Percentiles rank a stretch among this genome's conserved stretches.
These are phyloP conservation scores for Orthonevra nobilis DNA, from an alignment of 2,888 invertebrate species.

Conservation along the genomic window DNA sequence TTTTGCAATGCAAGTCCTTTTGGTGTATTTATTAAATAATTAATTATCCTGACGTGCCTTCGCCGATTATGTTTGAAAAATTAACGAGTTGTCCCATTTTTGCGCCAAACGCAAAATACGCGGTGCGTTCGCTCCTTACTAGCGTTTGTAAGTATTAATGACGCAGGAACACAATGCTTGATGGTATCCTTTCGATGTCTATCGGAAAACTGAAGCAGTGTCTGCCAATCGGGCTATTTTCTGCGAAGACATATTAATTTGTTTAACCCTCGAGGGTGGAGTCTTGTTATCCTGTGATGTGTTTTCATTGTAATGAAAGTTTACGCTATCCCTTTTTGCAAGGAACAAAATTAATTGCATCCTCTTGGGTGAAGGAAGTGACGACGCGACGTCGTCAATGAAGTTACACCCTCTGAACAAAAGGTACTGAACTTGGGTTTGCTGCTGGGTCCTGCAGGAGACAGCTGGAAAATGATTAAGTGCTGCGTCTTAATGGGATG, in stretches of 20 bases:
- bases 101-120: no score
- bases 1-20: slow-evolving; percentile 15
- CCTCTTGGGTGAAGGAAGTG: neutral
- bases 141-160: no score
- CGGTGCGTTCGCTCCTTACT: no score
- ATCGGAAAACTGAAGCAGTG: neutral
- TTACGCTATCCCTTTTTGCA: no score
- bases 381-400: no score
- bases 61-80: slow-evolving; percentile 18
- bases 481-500: neutral
- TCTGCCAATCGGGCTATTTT: neutral
- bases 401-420: slow-evolving; percentile 33
- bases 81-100: neutral
- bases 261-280: neutral
- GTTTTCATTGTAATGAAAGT: slow-evolving; percentile 5
- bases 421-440: no score
- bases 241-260: neutral
- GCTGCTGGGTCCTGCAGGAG: slow-evolving; percentile 19
- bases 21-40: slow-evolving; percentile 59
- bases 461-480: slow-evolving; percentile 50
- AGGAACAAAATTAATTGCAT: slow-evolving; percentile 28
- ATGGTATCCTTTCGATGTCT: neutral
- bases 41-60: slow-evolving; percentile 39
- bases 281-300: neutral
- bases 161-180: neutral